Base-by-base conservation (phyloP, 2,888 invertebrate species). In the Drosophila mayaguana region DNA sequence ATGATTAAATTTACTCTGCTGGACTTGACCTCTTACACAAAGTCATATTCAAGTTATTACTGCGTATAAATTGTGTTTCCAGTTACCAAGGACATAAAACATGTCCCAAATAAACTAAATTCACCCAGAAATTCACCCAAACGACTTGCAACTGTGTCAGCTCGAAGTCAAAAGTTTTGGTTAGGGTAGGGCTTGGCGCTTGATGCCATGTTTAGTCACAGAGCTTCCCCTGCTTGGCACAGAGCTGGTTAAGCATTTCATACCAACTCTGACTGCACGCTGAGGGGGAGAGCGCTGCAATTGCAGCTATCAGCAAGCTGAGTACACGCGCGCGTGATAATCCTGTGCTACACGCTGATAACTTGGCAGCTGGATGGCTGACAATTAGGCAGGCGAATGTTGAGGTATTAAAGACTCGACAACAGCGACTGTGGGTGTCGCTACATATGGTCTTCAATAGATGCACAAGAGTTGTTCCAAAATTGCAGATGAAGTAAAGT, bases 151-250 rank as follows among this genome's bases (percentile, higher is more conserved):
- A 8, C 8, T 40, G 16, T 8, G 16, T 2, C n/a, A 40, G 18
- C 20, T 20, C 12, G 43, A 45, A 22, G 20, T 7, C 14, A 12
- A 20, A 45, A 20, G 3, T 22, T 3, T 45, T 45, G 20, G 43
- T 43, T 20, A 18, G 18, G 42, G 18, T 11, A 43, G 7, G 5
- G 11, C 7, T 38, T 38, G 16, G 16, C 16, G 6, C 5, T 12
- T 18, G 18, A 5, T 22, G 22, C 11, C 22, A 8, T 16, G 45
- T 2, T 45, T 8, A 22, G 45, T 22, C 14, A 1, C 8, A 45
- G 11, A 32, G 32, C 22, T 25, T 46, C 53, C 48, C 38, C 45
- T 1, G n/a, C n/a, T 66, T 60, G 54, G 68, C 62, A 48, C 60
- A 54, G 55, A 53, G 20, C 18, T 46, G 54, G 22, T n/a, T n/a